Conservation (phyloP, 2,888 invertebrate species). For the Eupithecia dodoneata region DNA sequence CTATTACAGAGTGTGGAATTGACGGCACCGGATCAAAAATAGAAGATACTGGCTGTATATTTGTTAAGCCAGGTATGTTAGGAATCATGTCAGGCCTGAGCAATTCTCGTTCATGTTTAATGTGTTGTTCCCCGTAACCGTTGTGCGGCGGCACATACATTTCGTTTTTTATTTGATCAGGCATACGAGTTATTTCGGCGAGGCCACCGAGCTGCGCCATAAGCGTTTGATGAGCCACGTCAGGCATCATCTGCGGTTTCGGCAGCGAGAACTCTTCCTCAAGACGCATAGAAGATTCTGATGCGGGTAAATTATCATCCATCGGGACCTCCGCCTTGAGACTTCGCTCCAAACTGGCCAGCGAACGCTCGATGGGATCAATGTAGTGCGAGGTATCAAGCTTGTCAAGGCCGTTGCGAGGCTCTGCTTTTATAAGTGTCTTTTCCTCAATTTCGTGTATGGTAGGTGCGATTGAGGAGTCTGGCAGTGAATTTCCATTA, state of each 20-base stretch:
- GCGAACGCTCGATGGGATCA: constrained; percentile 88
- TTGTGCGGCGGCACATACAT: constrained; percentile 74
- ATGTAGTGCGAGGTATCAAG: constrained; percentile 79
- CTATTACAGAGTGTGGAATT: constrained; percentile 66
- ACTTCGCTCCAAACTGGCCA: constrained; percentile 88
- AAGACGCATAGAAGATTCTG: constrained; percentile 77
- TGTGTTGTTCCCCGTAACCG: constrained; percentile 71
- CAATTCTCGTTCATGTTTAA: constrained; percentile 67
- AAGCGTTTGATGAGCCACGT: constrained; percentile 70
- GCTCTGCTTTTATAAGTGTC: constrained; percentile 62
- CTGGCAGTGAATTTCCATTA: constrained; percentile 48
- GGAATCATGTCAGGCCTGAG: constrained; percentile 64
- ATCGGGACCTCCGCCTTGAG: constrained; percentile 84
- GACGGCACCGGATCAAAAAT: constrained; percentile 86
- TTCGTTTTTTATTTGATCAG: constrained; percentile 72
- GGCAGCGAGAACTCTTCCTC: constrained; percentile 77
- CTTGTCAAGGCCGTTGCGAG: constrained; percentile 76
- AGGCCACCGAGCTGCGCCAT: constrained; percentile 79
- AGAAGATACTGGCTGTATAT: constrained; percentile 84
- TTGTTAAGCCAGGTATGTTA: constrained; percentile 60
- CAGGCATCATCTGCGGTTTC: constrained; percentile 69
- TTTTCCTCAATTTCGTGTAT: constrained; percentile 59
- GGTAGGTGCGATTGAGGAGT: constrained; percentile 57
- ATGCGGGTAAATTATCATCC: constrained; percentile 79
- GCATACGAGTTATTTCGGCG: constrained; percentile 69